Conservation (phyloP, 2,888 invertebrate genomes). For the Cheilosia pagana region DNA sequence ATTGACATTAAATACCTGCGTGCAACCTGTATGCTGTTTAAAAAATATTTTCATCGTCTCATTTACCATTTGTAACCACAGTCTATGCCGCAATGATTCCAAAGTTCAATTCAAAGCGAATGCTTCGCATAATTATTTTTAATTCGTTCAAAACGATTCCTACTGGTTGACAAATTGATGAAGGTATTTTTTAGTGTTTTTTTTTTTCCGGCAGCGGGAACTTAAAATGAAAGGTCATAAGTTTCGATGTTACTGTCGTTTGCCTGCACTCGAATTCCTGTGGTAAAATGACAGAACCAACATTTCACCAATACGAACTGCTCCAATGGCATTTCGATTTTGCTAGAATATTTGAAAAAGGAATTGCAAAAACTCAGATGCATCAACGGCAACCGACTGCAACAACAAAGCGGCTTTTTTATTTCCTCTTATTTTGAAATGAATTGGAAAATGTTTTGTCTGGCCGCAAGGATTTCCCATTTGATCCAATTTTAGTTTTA, state of each 20-base stretch:
- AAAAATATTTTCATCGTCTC: too few species aligned
- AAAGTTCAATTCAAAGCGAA: too few species aligned
- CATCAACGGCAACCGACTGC: constrained; percentile 8
- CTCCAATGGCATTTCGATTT: constrained; percentile 22
- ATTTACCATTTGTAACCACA: too few species aligned
- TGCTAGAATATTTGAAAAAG: background rate
- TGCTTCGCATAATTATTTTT: too few species aligned
- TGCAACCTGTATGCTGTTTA: too few species aligned
- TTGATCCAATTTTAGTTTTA: constrained; percentile 57
- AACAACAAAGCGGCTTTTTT: background rate
- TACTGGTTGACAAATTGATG: background rate
- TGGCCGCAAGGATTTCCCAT: constrained; percentile 65
- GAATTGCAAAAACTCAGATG: constrained; percentile 23
- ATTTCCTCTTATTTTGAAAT: constrained; percentile 18
- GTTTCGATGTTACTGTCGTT: constrained; percentile 5
- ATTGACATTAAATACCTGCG: too few species aligned
- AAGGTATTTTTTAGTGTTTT: background rate
- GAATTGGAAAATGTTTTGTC: constrained; percentile 62
- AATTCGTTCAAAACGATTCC: too few species aligned
- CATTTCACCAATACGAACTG: too few species aligned
- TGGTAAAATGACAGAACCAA: background rate
- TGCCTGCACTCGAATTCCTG: background rate
- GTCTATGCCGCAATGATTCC: too few species aligned
- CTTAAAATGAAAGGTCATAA: background rate
- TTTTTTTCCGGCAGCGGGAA: background rate